Conservation (phyloP, 2,113 vertebrate genomes). For the Alouatta palliata region DNA sequence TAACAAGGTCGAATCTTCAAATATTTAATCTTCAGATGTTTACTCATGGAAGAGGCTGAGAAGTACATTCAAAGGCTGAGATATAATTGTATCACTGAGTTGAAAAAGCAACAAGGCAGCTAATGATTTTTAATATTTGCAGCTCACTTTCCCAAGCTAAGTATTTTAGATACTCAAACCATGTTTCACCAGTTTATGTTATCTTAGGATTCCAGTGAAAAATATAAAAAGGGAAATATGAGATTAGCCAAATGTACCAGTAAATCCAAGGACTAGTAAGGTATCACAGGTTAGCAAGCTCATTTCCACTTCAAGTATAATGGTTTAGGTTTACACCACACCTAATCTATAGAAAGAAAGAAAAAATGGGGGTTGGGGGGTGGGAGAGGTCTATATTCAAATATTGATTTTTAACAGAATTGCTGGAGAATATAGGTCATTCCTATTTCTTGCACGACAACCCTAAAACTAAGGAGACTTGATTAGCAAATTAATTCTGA, state of each 20-base stretch:
- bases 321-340: neutral
- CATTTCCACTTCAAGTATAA: constrained; percentile 2
- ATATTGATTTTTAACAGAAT: neutral
- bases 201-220: constrained; percentile 30
- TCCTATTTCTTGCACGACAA: neutral
- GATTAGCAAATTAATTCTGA: constrained; percentile 30
- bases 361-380: neutral
- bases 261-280: neutral
- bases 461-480: constrained; percentile 5
- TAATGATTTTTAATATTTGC: constrained; percentile 38
- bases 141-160: neutral
- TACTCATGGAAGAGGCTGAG: neutral
- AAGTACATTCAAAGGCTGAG: neutral
- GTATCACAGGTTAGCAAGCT: neutral
- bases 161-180: neutral
- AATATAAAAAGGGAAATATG: constrained; percentile 36
- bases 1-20: constrained; percentile 38
- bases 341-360: neutral
- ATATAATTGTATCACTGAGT: neutral
- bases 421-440: neutral
- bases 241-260: constrained; percentile 4
- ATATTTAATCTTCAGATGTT: constrained; percentile 30
- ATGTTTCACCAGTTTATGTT: neutral
- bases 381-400: neutral
- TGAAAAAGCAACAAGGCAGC: constrained; percentile 4